Conservation (phyloP, 2,797 vertebrate genomes). For the Eospalax fontanierii region DNA sequence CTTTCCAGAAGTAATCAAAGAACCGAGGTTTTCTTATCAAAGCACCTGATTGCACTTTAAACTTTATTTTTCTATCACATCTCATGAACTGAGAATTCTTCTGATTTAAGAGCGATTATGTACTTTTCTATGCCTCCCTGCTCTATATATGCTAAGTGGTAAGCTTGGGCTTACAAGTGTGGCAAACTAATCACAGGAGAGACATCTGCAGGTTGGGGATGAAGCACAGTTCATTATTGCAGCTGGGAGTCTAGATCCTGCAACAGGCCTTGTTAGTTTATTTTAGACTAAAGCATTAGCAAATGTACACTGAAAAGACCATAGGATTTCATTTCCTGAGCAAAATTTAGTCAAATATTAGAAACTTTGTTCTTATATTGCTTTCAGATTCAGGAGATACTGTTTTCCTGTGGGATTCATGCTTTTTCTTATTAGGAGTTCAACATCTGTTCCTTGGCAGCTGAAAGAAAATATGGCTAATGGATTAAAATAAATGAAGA, state of each 20-base stretch:
- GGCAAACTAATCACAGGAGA: conserved; percentile 61
- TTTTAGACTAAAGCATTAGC: conserved; percentile 60
- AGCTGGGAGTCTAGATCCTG: neutral
- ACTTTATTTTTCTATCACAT: conserved; percentile 76
- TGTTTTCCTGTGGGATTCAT: conserved; percentile 77
- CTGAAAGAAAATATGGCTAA: conserved; percentile 71
- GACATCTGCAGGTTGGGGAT: neutral
- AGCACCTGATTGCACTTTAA: conserved; percentile 81
- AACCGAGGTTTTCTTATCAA: conserved; percentile 80
- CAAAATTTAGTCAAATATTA: conserved; percentile 74
- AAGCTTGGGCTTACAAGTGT: conserved; percentile 30
- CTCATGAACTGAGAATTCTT: conserved; percentile 60
- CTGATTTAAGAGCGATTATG: conserved; percentile 64
- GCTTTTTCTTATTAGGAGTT: conserved; percentile 75
- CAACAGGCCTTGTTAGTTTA: conserved; percentile 31
- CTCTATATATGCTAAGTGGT: conserved; percentile 52
- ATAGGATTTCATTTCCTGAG: conserved; percentile 71
- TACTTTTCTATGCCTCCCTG: conserved; percentile 10
- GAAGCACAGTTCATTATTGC: conserved; percentile 37
- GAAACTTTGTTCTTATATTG: conserved; percentile 66
- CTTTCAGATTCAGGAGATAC: conserved; percentile 72
- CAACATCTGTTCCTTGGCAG: conserved; percentile 76
- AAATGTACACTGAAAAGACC: conserved; percentile 44
- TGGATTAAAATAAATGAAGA: conserved; percentile 24
- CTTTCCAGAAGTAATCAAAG: conserved; percentile 83